These are phyloP conservation scores for Sebastes hopkinsi DNA, from an alignment of 2,797 vertebrate species.

Conservation along the genomic window DNA sequence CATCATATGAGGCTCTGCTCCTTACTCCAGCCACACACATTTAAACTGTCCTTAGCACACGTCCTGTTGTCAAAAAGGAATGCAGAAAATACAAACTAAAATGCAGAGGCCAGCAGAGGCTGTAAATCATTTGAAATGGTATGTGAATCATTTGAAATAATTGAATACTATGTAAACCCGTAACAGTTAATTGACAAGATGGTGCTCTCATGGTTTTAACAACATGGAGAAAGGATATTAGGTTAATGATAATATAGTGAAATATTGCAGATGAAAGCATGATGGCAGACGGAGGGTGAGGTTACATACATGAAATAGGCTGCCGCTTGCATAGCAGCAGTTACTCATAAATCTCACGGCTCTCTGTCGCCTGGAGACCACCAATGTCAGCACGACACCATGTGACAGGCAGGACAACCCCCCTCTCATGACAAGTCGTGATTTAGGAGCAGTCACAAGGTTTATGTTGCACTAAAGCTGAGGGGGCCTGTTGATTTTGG, in stretches of 20 bases:
- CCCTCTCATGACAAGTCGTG: slow-evolving; percentile 17
- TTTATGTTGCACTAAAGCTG: slow-evolving; percentile 54
- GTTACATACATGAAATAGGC: slow-evolving; percentile 12
- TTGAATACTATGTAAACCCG: not conserved
- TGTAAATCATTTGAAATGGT: not conserved
- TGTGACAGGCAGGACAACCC: not conserved
- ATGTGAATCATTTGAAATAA: not conserved
- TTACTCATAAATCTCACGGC: slow-evolving; percentile 55
- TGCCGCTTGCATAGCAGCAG: slow-evolving; percentile 6
- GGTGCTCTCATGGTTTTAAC: not conserved
- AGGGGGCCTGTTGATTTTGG: slow-evolving; percentile 26
- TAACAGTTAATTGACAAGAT: not conserved
- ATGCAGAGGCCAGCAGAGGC: not conserved
- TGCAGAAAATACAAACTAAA: not conserved
- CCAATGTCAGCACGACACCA: slow-evolving; percentile 26
- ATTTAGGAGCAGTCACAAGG: slow-evolving; percentile 60
- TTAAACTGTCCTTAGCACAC: not conserved
- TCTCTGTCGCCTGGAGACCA: slow-evolving; percentile 27
- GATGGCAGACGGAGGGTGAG: not conserved
- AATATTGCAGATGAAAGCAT: not conserved
- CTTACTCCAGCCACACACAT: not conserved
- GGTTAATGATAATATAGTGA: not conserved
- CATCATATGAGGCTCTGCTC: not conserved
- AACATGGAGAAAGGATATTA: not conserved
- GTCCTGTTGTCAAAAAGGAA: not conserved